Evolutionary conservation across 1,140 invertebrate genomes (phyloP).

Genomic region (Metopolophium dirhodum): DNA sequence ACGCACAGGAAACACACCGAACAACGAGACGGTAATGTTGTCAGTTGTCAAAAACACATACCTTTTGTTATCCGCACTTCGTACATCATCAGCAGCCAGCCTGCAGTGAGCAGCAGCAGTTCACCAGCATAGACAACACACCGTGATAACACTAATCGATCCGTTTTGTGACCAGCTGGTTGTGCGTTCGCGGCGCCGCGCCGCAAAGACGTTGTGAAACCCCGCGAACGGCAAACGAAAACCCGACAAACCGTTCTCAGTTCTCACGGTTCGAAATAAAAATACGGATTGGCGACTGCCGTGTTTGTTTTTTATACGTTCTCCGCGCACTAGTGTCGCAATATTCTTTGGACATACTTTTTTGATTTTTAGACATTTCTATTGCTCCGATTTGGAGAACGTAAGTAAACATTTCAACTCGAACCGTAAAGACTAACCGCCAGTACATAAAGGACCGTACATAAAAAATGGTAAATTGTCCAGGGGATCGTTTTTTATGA

Average conservation of each 20-base stretch:
- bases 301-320: background rate
- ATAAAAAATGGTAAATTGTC: too few relatives aligned
- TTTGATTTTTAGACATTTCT: background rate
- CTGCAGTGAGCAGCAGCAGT: background rate
- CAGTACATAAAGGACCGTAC: too few relatives aligned
- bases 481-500: too few relatives aligned
- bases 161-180: constrained; percentile 33
- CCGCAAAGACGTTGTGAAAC: constrained; percentile 12
- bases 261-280: background rate
- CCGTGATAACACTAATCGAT: constrained; percentile 52
- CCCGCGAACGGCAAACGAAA: background rate
- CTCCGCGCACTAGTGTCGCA: background rate
- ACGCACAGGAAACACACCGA: background rate
- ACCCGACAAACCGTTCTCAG: background rate
- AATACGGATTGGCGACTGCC: too few relatives aligned
- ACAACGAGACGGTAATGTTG: background rate
- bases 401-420: too few relatives aligned
- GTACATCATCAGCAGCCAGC: background rate
- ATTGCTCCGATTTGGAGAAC: too few relatives aligned
- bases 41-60: background rate
- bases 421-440: too few relatives aligned
- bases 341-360: background rate
- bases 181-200: background rate
- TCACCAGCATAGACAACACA: background rate
- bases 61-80: constrained; percentile 36